Evolutionary conservation across 2,113 vertebrate genomes (phyloP).

Genomic region (Oncorhynchus kisutch): DNA sequence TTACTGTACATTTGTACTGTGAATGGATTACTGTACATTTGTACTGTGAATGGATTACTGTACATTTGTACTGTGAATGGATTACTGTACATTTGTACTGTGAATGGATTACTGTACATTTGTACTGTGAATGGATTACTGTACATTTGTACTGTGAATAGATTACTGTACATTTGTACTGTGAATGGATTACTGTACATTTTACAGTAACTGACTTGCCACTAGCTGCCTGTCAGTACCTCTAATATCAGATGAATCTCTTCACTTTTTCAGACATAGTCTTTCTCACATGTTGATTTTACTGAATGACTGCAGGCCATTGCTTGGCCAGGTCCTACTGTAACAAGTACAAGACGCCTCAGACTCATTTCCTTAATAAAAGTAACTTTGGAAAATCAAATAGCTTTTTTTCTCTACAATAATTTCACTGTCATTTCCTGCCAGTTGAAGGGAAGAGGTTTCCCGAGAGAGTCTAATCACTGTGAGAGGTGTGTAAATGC

Average conservation of each 20-base stretch:
- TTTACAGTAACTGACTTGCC: no score
- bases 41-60: no score
- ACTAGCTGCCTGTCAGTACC: no score
- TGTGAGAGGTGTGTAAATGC: background rate
- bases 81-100: background rate
- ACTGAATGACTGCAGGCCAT: background rate
- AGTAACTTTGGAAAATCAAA: conserved; percentile 17
- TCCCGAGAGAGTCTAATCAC: conserved; percentile 38
- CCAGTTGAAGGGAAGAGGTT: conserved; percentile 16
- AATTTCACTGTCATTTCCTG: conserved; percentile 17
- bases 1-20: no score
- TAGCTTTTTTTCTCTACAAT: conserved; percentile 13
- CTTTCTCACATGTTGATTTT: background rate
- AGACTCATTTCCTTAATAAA: conserved; percentile 26
- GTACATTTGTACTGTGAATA: background rate
- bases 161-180: background rate
- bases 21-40: no score
- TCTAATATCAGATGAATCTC: background rate
- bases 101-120: background rate
- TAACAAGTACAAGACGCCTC: background rate
- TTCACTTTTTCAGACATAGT: background rate
- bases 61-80: background rate
- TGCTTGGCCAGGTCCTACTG: background rate
- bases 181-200: no score
- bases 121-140: background rate